Base-by-base conservation (phyloP, 1,140 invertebrate genomes). In the Procambarus virginalis region DNA sequence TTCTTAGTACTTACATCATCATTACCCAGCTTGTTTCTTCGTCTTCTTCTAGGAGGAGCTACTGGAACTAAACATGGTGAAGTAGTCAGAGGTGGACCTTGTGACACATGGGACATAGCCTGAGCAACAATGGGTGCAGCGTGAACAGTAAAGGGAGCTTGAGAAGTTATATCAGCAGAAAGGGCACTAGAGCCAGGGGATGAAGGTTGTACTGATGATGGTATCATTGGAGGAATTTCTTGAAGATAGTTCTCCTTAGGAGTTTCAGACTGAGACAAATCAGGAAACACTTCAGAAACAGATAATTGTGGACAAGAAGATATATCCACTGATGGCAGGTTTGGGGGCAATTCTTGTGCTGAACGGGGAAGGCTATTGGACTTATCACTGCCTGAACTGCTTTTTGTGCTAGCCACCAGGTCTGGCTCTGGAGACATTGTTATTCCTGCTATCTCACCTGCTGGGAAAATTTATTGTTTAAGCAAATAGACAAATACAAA, bases 341-440 rank as follows among this genome's bases (percentile, higher is more conserved):
- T 76, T 22, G 84, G 80, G 14, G 73, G 70, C 22, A 73, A 3
- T 55, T 91, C 91, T 68, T 88, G 82, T 68, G 46, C 81, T 34
- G 81, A 51, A 10, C 87, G 87, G 58, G 87, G 87, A 17, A 85
- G 91, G 55, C 87, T 89, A 77, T 91, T 89, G 14, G 85, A 85
- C 73, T 87, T 86, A 92, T 95, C 95, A 64, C 94, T 93, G 86
- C 94, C 94, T 93, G 88, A 87, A 64, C 92, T 92, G 49, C 95
- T 95, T 94, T 98, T 98, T 85, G 98, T 98, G 94, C 98, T 98
- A 79, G 97, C 97, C 89, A 99, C 97, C 92, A 99, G 97, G 94
- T 99, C 98, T 48, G 98, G 98, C 94, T 98, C 97, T 94, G 86
- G 83, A 17, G 78, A 87, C 86, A 89, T 82, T 10, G 68, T 93